These are phyloP conservation scores for Nowickia ferox DNA, from an alignment of 2,888 invertebrate genomes.

Conservation along the genomic window DNA sequence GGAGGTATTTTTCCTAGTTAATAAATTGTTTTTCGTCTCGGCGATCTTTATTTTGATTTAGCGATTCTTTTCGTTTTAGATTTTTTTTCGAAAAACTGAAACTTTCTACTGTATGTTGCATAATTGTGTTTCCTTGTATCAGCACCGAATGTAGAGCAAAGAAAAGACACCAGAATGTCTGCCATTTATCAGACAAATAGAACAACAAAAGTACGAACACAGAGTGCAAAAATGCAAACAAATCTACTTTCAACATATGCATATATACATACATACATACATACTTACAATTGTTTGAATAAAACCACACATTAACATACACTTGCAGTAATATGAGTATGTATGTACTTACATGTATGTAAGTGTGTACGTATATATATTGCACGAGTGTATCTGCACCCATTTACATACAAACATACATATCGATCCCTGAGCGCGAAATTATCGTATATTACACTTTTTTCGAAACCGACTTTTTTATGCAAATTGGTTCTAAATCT, in stretches of 20 bases:
- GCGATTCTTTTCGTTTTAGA: not conserved
- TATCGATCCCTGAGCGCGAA: no score
- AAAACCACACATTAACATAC: not conserved
- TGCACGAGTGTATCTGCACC: no score
- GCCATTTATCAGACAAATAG: constrained; percentile 66
- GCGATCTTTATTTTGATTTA: not conserved
- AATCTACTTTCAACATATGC: constrained; percentile 28
- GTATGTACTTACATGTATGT: not conserved
- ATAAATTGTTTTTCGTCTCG: no score
- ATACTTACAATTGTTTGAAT: constrained; percentile 24
- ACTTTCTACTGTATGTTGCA: constrained; percentile 15
- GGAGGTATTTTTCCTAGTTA: no score
- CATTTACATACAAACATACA: no score
- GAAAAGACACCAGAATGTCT: constrained; percentile 68
- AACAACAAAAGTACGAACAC: constrained; percentile 34
- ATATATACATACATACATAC: not conserved
- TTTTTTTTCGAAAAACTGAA: not conserved
- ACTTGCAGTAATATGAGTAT: constrained; percentile 5
- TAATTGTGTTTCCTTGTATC: not conserved
- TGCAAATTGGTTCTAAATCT: no score
- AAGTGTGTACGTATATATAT: no score
- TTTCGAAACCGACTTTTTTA: no score
- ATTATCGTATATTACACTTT: no score
- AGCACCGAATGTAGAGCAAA: constrained; percentile 41
- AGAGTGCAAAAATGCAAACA: constrained; percentile 38